Percentiles rank a stretch among this genome's conserved stretches.
phyloP scores from a whole-genome alignment of 2,113 vertebrate species.

The Heterochromis multidens region DNA sequence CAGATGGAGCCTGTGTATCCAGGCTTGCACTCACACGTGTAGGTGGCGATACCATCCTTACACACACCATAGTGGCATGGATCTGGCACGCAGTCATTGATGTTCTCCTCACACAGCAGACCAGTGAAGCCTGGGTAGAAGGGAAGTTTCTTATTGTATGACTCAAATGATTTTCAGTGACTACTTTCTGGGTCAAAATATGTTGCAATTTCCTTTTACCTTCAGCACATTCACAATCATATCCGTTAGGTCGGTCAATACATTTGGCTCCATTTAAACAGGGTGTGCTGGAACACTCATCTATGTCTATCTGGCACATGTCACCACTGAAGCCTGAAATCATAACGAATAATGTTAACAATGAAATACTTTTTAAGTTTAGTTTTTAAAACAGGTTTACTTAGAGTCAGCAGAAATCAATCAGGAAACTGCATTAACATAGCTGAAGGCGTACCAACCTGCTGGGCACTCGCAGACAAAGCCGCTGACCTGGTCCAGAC shows the following conservation, averaged over 20 bases:
- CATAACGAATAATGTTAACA: not conserved
- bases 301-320: conserved; percentile 91
- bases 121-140: conserved; percentile 82
- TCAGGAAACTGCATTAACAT: not conserved
- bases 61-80: conserved; percentile 90
- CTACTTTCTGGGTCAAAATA: not conserved
- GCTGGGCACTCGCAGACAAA: conserved; percentile 85
- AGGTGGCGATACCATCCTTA: conserved; percentile 89
- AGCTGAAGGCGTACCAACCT: conserved; percentile 70
- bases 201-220: conserved; percentile 66
- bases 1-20: conserved; percentile 93
- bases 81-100: conserved; percentile 87
- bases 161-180: not conserved
- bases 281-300: conserved; percentile 92
- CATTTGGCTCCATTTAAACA: conserved; percentile 95
- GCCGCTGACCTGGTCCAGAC: conserved; percentile 82
- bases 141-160: not conserved
- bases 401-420: not conserved
- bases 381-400: not conserved
- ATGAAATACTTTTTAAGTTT: not conserved
- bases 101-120: conserved; percentile 83
- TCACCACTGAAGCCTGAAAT: conserved; percentile 88
- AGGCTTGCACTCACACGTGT: conserved; percentile 81
- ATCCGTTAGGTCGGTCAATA: conserved; percentile 89
- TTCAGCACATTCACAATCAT: conserved; percentile 93